A percentile compares a stretch with the other conserved stretches of the same genome.
Evolutionary conservation across 2,888 invertebrate species (phyloP).

Genomic region (Ischnus inquisitorius): DNA sequence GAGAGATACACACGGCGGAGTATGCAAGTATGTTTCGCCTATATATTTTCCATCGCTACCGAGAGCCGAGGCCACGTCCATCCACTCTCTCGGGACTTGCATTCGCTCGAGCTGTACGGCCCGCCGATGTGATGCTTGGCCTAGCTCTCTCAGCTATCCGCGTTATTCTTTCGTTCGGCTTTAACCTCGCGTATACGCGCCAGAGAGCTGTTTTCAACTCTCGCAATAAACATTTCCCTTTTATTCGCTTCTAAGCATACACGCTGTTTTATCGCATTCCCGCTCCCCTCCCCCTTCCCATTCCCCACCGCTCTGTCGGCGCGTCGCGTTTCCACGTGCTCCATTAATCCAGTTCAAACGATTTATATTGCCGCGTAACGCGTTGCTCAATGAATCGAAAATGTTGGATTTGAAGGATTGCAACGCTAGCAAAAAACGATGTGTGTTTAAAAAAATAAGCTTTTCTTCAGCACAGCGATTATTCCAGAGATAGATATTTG

Average conservation of each 20-base stretch:
- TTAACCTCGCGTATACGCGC: slow-evolving; percentile 35
- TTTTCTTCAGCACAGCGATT: too few species aligned
- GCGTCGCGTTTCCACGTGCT: slow-evolving; percentile 43
- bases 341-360: slow-evolving; percentile 41
- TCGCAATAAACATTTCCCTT: slow-evolving; percentile 63
- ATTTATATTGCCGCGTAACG: slow-evolving; percentile 2
- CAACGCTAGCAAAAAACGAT: background rate
- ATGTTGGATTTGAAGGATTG: slow-evolving; percentile 12
- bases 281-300: too few species aligned
- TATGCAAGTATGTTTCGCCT: slow-evolving; percentile 7
- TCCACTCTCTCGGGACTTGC: slow-evolving; percentile 62
- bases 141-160: background rate
- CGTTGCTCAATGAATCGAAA: slow-evolving; percentile 45
- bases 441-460: background rate
- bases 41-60: slow-evolving; percentile 31
- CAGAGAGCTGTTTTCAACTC: slow-evolving; percentile 36
- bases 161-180: slow-evolving; percentile 26
- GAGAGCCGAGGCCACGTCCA: slow-evolving; percentile 64
- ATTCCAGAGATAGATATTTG: slow-evolving; percentile 11
- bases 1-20: background rate
- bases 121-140: background rate
- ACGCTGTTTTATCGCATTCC: slow-evolving; percentile 1
- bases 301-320: background rate
- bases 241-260: slow-evolving; percentile 51
- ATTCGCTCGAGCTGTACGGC: slow-evolving; percentile 32